Evolutionary conservation across 2,888 invertebrate genomes (phyloP).

Genomic region (Lasioglossum pauxillum): DNA sequence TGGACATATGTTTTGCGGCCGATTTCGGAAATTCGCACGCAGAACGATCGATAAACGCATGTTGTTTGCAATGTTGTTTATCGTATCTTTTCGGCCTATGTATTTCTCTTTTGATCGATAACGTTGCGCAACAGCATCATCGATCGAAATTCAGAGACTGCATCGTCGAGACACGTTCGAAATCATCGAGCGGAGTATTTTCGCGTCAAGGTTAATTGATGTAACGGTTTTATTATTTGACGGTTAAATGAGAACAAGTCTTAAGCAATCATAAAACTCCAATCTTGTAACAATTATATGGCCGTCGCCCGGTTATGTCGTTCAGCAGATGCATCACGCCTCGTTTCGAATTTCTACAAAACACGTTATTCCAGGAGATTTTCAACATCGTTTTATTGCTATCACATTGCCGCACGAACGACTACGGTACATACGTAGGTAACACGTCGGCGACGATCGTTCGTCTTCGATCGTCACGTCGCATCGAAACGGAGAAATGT

Average conservation of each 20-base stretch:
- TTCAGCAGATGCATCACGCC: background rate
- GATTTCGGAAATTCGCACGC: conserved; percentile 24
- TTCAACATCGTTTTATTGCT: conserved; percentile 25
- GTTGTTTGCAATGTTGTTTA: background rate
- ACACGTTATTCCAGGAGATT: background rate
- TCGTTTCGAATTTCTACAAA: background rate
- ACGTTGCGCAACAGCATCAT: conserved; percentile 34
- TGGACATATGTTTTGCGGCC: conserved; percentile 24
- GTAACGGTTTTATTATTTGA: conserved; percentile 52
- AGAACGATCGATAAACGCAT: background rate
- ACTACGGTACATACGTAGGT: conserved; percentile 4
- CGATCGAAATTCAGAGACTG: conserved; percentile 23
- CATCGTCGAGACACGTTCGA: conserved; percentile 13
- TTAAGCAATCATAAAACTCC: conserved; percentile 27
- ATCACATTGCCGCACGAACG: background rate
- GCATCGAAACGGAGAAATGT: conserved; percentile 10
- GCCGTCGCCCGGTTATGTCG: background rate
- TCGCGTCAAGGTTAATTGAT: conserved; percentile 59
- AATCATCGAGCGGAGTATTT: conserved; percentile 48
- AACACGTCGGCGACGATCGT: background rate
- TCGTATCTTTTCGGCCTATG: background rate
- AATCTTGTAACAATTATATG: background rate
- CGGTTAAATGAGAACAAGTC: conserved; percentile 40
- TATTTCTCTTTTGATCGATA: background rate
- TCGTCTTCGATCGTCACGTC: background rate